Evolutionary conservation across 2,113 vertebrate species (phyloP).

Genomic region (Papio anubis): DNA sequence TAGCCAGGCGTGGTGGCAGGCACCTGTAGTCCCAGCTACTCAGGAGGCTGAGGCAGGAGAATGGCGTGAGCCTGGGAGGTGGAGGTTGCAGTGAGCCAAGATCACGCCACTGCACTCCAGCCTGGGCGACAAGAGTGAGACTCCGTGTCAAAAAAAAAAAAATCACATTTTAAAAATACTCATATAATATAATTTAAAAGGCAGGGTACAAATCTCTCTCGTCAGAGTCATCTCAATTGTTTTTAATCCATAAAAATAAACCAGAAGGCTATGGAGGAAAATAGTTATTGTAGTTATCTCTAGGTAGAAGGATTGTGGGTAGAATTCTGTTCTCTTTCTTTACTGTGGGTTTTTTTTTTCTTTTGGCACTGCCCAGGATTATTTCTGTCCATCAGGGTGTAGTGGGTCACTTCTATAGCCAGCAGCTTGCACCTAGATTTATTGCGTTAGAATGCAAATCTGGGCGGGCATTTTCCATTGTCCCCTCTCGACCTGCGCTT

Average conservation of each 20-base stretch:
- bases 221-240: not conserved
- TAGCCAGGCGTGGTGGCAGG: rapidly evolving
- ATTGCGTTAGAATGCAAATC: not conserved
- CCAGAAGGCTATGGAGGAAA: not conserved
- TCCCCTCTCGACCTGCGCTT: not conserved
- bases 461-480: not conserved
- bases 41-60: no score
- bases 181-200: not conserved
- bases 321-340: not conserved
- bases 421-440: not conserved
- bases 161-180: not conserved
- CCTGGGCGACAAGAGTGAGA: no score
- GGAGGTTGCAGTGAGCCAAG: no score
- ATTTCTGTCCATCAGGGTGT: not conserved
- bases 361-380: not conserved
- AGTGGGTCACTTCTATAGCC: not conserved
- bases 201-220: not conserved
- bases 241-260: not conserved
- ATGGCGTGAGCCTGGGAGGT: no score
- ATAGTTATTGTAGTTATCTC: not conserved
- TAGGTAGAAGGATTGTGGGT: not conserved
- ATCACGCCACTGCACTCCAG: no score
- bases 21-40: no score
- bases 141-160: not conserved
- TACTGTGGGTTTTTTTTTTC: not conserved